A percentile compares a stretch with the other conserved stretches of the same genome.
phyloP scores from a whole-genome alignment of 2,888 invertebrate species.

The Palloptera scutellata region DNA sequence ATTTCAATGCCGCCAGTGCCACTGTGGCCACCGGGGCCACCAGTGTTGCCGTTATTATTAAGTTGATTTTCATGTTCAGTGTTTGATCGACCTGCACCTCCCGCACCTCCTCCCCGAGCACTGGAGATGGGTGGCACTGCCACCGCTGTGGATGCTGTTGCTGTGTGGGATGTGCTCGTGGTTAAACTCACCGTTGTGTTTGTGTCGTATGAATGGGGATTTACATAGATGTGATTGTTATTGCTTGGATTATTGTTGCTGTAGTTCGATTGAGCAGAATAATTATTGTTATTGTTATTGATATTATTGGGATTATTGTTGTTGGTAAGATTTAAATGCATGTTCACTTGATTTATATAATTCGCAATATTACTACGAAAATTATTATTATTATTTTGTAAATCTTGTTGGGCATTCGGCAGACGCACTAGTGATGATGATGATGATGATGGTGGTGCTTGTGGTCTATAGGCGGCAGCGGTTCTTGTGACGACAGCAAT shows the following conservation, averaged over 20 bases:
- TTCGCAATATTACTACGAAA: slow-evolving; percentile 45
- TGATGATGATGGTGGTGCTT: slow-evolving; percentile 19
- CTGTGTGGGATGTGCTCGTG: slow-evolving; percentile 41
- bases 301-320: slow-evolving; percentile 39
- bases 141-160: slow-evolving; percentile 36
- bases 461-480: slow-evolving; percentile 31
- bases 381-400: slow-evolving; percentile 44
- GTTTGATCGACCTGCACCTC: slow-evolving; percentile 10
- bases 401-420: slow-evolving; percentile 40
- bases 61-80: slow-evolving; percentile 43
- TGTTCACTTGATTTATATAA: slow-evolving; percentile 48
- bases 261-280: slow-evolving; percentile 34
- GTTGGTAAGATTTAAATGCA: slow-evolving; percentile 45
- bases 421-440: slow-evolving; percentile 4
- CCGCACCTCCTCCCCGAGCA: slow-evolving; percentile 8
- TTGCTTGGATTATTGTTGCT: slow-evolving; percentile 44
- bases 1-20: slow-evolving; percentile 47
- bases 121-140: slow-evolving; percentile 29
- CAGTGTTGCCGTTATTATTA: slow-evolving; percentile 42
- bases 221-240: slow-evolving; percentile 62
- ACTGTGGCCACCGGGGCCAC: slow-evolving; percentile 23
- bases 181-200: slow-evolving; percentile 55
- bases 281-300: slow-evolving; percentile 22
- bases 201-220: slow-evolving; percentile 61
- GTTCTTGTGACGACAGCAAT: slow-evolving; percentile 32